Percentiles rank a stretch among this genome's conserved stretches.
phyloP scores from a whole-genome alignment of 1,140 invertebrate species.

The Nebria ingens region DNA sequence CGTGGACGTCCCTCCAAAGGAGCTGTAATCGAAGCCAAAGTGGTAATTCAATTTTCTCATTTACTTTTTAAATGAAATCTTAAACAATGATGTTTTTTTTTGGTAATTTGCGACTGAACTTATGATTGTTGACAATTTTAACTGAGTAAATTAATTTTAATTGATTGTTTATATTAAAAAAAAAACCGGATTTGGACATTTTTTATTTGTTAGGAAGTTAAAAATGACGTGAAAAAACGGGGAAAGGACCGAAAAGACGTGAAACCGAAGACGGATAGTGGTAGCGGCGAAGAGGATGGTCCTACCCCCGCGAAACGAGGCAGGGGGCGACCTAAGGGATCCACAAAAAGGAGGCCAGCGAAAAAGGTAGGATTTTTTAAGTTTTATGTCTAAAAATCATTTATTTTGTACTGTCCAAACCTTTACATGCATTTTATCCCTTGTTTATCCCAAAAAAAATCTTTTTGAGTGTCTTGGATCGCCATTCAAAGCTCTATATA shows the following conservation, averaged over 20 bases:
- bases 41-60: background rate
- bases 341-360: conserved; percentile 25
- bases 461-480: no score
- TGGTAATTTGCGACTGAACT: no score
- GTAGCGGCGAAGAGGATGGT: background rate
- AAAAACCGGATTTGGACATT: no score
- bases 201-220: background rate
- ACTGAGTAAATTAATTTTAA: no score
- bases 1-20: background rate
- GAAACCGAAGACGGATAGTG: background rate
- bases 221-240: background rate
- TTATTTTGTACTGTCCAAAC: background rate
- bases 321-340: conserved; percentile 27
- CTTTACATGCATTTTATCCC: no score
- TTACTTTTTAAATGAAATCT: background rate
- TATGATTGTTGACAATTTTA: no score
- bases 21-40: background rate
- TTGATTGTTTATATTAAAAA: no score
- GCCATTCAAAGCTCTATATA: no score
- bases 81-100: background rate
- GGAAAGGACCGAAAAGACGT: background rate
- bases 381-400: background rate
- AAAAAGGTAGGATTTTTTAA: no score
- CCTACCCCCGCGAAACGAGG: conserved; percentile 24
- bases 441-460: no score